Evolutionary conservation across 2,888 invertebrate genomes (phyloP).

Genomic region (Callimorpha dominula): DNA sequence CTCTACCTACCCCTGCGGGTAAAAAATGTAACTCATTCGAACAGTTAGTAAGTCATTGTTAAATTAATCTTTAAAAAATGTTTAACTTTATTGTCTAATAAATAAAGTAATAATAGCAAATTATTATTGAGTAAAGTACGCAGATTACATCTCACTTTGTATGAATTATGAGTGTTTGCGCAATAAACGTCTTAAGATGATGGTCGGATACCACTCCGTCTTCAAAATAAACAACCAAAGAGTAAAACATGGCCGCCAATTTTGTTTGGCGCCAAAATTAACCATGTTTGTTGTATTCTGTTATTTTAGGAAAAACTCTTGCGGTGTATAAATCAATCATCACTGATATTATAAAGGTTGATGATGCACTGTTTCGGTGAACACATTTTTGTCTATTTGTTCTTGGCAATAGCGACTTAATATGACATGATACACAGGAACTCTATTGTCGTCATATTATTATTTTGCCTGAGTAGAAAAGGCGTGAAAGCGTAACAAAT

Average conservation of each 20-base stretch:
- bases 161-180: constrained; percentile 26
- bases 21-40: background rate
- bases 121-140: background rate
- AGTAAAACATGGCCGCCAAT: constrained; percentile 14
- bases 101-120: constrained; percentile 1
- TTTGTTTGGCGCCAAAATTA: constrained; percentile 23
- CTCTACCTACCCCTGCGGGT: too few species aligned
- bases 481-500: too few species aligned
- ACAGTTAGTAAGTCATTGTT: background rate
- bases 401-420: background rate
- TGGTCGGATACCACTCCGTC: constrained; percentile 32
- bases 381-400: background rate
- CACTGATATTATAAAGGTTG: background rate
- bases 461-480: too few species aligned
- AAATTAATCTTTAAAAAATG: background rate
- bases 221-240: constrained; percentile 37
- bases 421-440: background rate
- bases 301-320: constrained; percentile 5
- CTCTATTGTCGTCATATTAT: background rate
- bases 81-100: background rate
- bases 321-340: background rate
- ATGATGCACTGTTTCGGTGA: background rate
- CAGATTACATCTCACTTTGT: constrained; percentile 33
- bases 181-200: constrained; percentile 28
- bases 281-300: constrained; percentile 3